Evolutionary conservation across 92 coral and sea anemone genomes (phyloP), one percentile per base, ranked within the genome.

Genomic region (Porites cylindrica): DNA sequence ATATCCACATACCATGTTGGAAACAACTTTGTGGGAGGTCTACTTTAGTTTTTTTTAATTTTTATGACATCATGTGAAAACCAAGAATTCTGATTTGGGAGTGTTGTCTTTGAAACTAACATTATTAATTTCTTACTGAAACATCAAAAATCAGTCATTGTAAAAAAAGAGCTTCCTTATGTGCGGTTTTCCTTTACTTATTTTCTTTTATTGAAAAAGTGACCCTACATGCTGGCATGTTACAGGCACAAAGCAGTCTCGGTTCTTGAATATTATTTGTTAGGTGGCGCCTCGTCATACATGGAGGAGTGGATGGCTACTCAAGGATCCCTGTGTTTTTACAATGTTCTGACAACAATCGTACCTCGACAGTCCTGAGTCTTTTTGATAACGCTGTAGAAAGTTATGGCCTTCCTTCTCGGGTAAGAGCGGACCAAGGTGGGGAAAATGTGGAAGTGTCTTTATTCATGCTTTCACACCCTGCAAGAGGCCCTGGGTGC

Each of bases 1-100:
- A 72, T 80, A 43, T 64, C 84, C 59, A 80, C 84, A 80, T 80
- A 80, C 84, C 84, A 80, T 65, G 84, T 80, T 80, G 61, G 84
- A 80, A 80, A 80, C 75, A 51, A 65, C 84, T 80, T 80, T 66
- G 84, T 80, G 71, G 75, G 84, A 66, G 18, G 64, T 43, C 66
- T 80, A 80, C 84, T 80, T 80, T 66, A 50, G 32, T 65, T 80
- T 80, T 80, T n/a, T 71, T n/a, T n/a, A 66, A 47, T 66, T 80
- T 80, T 80, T 61, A 79, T 79, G 83, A 67, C 64, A 67, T 10
- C 85, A 80, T 52, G 76, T 66, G 76, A 66, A 80, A 80, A 80
- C 76, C 85, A 80, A 80, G 85, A 80, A 80, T 66, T 66, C 66
- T 77, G 70, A 66, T 66, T 66, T 66, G 70, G 70, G 70, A n/a